These are phyloP conservation scores for Apamea monoglypha DNA, from an alignment of 2,888 invertebrate genomes.

Conservation along the genomic window DNA sequence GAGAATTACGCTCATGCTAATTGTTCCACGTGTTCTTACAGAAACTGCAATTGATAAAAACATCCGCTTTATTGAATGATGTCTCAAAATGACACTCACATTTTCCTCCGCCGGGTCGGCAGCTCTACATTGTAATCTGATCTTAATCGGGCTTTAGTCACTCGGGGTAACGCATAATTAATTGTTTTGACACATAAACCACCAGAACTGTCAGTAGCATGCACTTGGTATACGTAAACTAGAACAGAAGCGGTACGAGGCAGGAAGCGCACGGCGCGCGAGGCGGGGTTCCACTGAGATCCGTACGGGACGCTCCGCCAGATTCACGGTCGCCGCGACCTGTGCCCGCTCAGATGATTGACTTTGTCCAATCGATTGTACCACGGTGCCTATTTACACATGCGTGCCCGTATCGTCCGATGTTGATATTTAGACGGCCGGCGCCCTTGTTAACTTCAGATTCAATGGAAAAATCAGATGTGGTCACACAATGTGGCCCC, in stretches of 20 bases:
- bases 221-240: slow-evolving; percentile 44
- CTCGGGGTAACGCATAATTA: slow-evolving; percentile 72
- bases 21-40: slow-evolving; percentile 35
- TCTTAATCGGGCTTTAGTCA: slow-evolving; percentile 74
- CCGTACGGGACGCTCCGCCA: slow-evolving; percentile 76
- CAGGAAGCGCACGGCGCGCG: slow-evolving; percentile 85
- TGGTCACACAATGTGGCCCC: slow-evolving; percentile 63
- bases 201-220: slow-evolving; percentile 62
- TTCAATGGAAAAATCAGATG: slow-evolving; percentile 76
- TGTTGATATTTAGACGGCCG: slow-evolving; percentile 74
- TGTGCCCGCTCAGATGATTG: slow-evolving; percentile 85
- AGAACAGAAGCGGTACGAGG: slow-evolving; percentile 55
- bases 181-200: slow-evolving; percentile 65
- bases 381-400: slow-evolving; percentile 82
- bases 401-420: slow-evolving; percentile 76
- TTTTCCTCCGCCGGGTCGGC: slow-evolving; percentile 85
- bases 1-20: slow-evolving; percentile 17
- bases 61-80: slow-evolving; percentile 55
- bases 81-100: slow-evolving; percentile 80
- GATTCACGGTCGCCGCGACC: slow-evolving; percentile 89
- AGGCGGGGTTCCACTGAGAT: slow-evolving; percentile 81
- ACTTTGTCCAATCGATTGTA: slow-evolving; percentile 88
- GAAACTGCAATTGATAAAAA: slow-evolving; percentile 52
- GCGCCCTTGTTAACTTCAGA: slow-evolving; percentile 76
- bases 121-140: slow-evolving; percentile 86